Conservation (phyloP, 2,113 vertebrate genomes). For the Daboia siamensis region DNA sequence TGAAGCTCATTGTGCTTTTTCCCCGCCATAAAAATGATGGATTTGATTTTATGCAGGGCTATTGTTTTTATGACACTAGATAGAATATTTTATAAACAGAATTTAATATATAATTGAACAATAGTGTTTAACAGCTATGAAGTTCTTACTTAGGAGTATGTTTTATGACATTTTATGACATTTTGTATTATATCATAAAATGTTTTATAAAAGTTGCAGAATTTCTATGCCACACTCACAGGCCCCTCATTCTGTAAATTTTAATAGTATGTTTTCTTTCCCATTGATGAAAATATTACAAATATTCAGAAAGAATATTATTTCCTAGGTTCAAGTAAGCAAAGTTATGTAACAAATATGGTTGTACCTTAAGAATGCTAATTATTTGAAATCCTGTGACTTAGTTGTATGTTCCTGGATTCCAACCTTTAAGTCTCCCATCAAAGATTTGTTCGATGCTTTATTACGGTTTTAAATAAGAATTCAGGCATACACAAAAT, state of each 20-base stretch:
- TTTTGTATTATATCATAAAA: too few relatives aligned
- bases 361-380: too few relatives aligned
- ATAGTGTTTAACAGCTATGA: conserved; percentile 12
- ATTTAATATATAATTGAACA: conserved; percentile 13
- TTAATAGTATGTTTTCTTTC: not conserved
- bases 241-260: not conserved
- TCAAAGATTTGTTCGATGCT: not conserved
- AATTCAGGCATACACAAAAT: not conserved
- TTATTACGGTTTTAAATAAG: not conserved
- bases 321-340: not conserved
- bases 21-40: not conserved
- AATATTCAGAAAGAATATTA: not conserved
- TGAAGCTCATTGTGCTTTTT: not conserved
- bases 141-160: conserved; percentile 17
- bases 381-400: not conserved
- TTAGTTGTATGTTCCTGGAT: not conserved
- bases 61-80: conserved; percentile 5
- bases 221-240: not conserved
- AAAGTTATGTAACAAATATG: not conserved
- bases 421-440: not conserved
- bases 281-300: not conserved
- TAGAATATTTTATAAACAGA: conserved; percentile 1
- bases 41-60: conserved; percentile 5
- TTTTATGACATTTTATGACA: not conserved
- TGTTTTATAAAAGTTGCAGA: too few relatives aligned